Conservation (phyloP, 2,888 invertebrate genomes). For the Plebejus anna region DNA sequence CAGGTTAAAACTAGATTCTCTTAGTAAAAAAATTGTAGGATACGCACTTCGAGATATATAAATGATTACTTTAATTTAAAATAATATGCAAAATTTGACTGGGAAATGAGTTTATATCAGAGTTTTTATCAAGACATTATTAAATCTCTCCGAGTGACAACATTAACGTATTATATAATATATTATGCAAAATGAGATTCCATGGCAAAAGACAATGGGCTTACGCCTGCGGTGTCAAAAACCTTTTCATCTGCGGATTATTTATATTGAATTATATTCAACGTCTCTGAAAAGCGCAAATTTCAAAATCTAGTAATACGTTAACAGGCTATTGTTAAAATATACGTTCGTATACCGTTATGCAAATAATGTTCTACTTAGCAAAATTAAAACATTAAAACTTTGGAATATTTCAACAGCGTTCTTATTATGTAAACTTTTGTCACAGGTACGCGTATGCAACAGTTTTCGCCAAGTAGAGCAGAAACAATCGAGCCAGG, state of each 20-base stretch:
- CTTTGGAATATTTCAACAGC: constrained; percentile 8
- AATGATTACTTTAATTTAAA: too few species aligned
- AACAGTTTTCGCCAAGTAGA: background rate
- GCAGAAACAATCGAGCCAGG: background rate
- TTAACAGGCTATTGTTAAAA: background rate
- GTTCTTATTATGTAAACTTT: background rate
- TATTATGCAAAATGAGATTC: background rate
- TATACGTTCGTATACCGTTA: background rate
- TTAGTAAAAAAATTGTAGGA: too few species aligned
- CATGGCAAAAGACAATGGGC: background rate
- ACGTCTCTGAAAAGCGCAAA: background rate
- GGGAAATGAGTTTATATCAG: too few species aligned
- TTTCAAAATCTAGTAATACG: background rate
- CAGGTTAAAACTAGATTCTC: too few species aligned
- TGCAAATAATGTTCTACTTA: constrained; percentile 3
- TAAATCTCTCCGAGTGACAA: background rate
- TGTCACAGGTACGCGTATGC: constrained; percentile 5
- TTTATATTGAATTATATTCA: background rate
- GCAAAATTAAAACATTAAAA: constrained; percentile 10
- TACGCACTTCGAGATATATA: too few species aligned
- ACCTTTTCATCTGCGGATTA: background rate
- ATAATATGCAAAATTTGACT: too few species aligned
- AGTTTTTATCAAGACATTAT: background rate
- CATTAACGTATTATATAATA: background rate
- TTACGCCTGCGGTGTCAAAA: background rate